Conservation (phyloP, 2,888 invertebrate genomes). For the Biston betularia region DNA sequence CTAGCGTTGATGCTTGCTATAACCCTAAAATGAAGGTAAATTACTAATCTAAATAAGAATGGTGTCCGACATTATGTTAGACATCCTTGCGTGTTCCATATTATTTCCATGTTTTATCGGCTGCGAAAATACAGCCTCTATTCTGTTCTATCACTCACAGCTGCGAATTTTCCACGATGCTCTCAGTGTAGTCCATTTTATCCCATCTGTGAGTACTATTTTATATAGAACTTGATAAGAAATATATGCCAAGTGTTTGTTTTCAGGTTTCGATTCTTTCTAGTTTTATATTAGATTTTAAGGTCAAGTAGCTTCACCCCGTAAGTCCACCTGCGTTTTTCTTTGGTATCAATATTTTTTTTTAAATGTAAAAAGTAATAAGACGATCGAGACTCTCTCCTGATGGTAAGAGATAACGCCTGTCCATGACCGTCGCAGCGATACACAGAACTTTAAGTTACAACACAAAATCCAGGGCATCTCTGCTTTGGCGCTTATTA, state of each 20-base stretch:
- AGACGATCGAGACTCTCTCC: too few species aligned
- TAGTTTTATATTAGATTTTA: neutral
- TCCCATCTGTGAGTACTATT: constrained; percentile 12
- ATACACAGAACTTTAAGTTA: too few species aligned
- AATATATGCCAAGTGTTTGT: neutral
- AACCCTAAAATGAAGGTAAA: neutral
- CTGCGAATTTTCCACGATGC: constrained; percentile 22
- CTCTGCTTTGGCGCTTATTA: too few species aligned
- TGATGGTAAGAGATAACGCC: too few species aligned
- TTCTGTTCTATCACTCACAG: constrained; percentile 20
- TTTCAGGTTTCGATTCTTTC: neutral
- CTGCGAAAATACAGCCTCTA: constrained; percentile 9
- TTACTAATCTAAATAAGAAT: neutral
- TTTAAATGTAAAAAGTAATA: too few species aligned
- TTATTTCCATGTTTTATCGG: constrained; percentile 16
- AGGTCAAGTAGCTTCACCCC: too few species aligned
- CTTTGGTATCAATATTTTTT: too few species aligned
- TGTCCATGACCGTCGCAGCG: too few species aligned
- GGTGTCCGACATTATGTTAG: constrained; percentile 4
- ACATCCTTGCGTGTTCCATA: constrained; percentile 17
- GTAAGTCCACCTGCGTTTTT: too few species aligned
- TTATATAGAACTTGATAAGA: neutral
- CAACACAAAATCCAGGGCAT: too few species aligned
- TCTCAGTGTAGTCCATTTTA: constrained; percentile 10
- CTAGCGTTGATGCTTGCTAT: neutral